phyloP scores from a whole-genome alignment of 2,888 invertebrate species.

The Chirona hameri region DNA sequence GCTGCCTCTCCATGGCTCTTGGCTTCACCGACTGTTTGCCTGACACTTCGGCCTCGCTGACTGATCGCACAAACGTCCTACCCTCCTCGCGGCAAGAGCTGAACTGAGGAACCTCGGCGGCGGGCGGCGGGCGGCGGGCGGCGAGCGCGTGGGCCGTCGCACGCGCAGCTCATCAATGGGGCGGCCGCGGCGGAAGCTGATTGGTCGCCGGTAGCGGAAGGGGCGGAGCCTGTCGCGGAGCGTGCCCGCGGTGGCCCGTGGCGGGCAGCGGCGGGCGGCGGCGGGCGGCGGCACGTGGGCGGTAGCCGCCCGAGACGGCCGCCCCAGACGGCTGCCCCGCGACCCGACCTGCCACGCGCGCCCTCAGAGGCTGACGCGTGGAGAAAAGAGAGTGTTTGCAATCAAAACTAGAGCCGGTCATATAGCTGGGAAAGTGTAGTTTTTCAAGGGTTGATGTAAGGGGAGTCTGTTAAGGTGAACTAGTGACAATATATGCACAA shows the following conservation, averaged over 20 bases:
- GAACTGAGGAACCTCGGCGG: background rate
- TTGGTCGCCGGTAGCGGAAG: background rate
- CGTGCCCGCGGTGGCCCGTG: slow-evolving; percentile 5
- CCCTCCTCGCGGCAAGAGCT: background rate
- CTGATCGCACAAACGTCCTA: background rate
- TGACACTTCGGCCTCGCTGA: background rate
- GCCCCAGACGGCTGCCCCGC: background rate
- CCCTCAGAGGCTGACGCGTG: too few species aligned
- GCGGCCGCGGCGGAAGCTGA: background rate
- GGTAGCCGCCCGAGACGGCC: background rate
- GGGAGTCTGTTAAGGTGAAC: too few species aligned
- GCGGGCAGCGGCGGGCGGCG: background rate
- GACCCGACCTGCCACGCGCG: too few species aligned
- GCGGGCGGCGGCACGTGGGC: background rate
- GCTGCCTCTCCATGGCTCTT: background rate
- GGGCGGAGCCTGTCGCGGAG: slow-evolving; percentile 1
- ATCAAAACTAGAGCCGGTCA: too few species aligned
- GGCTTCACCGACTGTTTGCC: background rate
- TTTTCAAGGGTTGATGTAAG: too few species aligned
- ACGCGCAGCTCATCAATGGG: background rate
- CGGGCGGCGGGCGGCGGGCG: background rate
- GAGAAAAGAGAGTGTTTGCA: too few species aligned
- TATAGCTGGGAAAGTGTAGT: too few species aligned
- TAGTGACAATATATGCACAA: too few species aligned
- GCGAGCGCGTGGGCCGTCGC: background rate